Base-by-base conservation (phyloP, 2,888 invertebrate genomes). In the Ormia ochracea region DNA sequence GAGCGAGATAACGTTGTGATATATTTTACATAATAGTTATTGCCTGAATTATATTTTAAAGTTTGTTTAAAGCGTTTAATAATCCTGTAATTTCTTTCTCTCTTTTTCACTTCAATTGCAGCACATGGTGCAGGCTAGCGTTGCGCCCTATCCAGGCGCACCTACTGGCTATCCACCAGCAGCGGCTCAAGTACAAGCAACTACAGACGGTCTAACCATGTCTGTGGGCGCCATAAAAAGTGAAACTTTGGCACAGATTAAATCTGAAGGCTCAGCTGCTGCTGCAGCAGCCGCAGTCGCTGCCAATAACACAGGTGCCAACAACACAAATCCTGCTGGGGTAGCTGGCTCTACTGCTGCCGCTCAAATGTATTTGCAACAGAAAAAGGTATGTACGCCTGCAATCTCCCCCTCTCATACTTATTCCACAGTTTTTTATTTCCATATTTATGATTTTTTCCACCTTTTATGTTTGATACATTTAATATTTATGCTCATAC, bases 81-180 rank as follows among this genome's bases (percentile, higher is more conserved):
- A 68, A 75, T 59, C 9, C 21, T 66, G 31, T 69, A 6, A 68
- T 45, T 31, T 59, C 10, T n/a, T 43, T 41, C 10, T 28, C 14
- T 56, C n/a, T 43, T 36, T 38, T 45, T 9, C 10, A 19, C 38
- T 77, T 52, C 82, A 19, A 56, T 84, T 87, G 6, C 83, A 90
- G 90, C 90, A 90, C 85, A 88, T 90, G 88, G 89, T 90, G 87
- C 89, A 89, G 83, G 87, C 90, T 81, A 88, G 89, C 81, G 89
- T 89, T 83, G 86, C 87, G 84, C 89, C 89, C 72, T 90, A 86
- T 84, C 88, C 88, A 58, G 88, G 89, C 83, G 87, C 89, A 81
- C 89, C 90, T 70, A 84, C 88, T 83, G 89, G 89, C 85, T 90
- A 87, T 85, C 89, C 89, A 76, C 86, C 89, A 76, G 87, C 87